Conservation (phyloP, 2,888 invertebrate genomes). For the Ceraclea dissimilis region DNA sequence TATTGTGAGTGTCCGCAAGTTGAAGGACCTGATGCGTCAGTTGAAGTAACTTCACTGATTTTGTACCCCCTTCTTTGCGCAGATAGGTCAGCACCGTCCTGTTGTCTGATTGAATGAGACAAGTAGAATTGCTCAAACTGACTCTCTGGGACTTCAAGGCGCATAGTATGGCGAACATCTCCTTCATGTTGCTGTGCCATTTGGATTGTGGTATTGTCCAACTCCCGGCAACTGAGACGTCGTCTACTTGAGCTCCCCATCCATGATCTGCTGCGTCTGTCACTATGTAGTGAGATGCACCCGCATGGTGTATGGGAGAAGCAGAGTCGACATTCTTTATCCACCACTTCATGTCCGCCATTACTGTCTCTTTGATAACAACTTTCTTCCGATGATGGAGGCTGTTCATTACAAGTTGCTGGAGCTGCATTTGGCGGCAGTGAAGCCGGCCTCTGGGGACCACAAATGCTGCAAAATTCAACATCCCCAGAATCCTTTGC, state of each 20-base stretch:
- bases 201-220: conserved; percentile 6
- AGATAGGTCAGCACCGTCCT: conserved; percentile 26
- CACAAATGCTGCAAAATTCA: conserved; percentile 6
- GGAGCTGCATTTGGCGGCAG: neutral
- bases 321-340: neutral
- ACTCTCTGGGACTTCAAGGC: neutral
- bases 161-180: neutral
- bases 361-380: neutral
- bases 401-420: neutral
- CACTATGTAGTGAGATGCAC: neutral
- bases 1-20: neutral
- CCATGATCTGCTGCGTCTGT: neutral
- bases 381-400: neutral
- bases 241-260: conserved; percentile 2
- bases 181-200: conserved; percentile 1
- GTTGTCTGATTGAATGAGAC: conserved; percentile 26
- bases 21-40: neutral
- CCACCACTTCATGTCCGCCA: conserved; percentile 1
- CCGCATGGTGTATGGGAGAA: neutral
- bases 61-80: conserved; percentile 14
- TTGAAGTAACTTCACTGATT: conserved; percentile 1
- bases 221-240: conserved; percentile 1
- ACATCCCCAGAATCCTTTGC: neutral
- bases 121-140: conserved; percentile 8
- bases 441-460: conserved; percentile 4